phyloP scores from a whole-genome alignment of 2,113 vertebrate species.

The Polypterus senegalus region DNA sequence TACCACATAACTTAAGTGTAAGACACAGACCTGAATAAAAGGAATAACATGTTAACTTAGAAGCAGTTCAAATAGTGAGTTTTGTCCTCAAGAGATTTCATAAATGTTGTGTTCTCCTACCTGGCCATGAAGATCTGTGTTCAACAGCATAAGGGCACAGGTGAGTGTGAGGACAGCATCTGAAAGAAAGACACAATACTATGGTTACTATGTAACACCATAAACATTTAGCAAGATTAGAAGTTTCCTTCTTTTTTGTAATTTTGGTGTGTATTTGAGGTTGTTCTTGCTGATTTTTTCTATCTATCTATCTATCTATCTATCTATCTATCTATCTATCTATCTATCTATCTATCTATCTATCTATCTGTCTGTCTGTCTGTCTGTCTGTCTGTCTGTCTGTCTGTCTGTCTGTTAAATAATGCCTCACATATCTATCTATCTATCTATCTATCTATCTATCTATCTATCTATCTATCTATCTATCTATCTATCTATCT shows the following conservation, averaged over 20 bases:
- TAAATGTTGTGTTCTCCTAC: slow-evolving; percentile 30
- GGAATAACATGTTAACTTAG: no score
- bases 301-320: not conserved
- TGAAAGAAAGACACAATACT: slow-evolving; percentile 19
- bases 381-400: no score
- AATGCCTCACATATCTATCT: no score
- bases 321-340: not conserved
- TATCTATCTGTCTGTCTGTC: no score
- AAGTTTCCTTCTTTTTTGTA: not conserved
- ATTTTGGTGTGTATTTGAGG: not conserved
- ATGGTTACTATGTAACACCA: not conserved
- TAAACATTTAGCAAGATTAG: no score
- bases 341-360: no score
- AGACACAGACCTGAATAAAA: not conserved
- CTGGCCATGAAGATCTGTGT: slow-evolving; percentile 80
- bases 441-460: no score
- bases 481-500: no score
- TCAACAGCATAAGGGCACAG: slow-evolving; percentile 81
- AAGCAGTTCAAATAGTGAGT: no score
- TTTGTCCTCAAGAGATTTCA: no score
- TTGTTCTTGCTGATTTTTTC: not conserved
- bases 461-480: no score
- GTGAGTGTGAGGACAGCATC: slow-evolving; percentile 67
- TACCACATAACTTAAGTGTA: not conserved
- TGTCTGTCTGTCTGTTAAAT: no score